These are phyloP conservation scores for Colletes collaris DNA, from an alignment of 2,888 invertebrate genomes.

Conservation along the genomic window DNA sequence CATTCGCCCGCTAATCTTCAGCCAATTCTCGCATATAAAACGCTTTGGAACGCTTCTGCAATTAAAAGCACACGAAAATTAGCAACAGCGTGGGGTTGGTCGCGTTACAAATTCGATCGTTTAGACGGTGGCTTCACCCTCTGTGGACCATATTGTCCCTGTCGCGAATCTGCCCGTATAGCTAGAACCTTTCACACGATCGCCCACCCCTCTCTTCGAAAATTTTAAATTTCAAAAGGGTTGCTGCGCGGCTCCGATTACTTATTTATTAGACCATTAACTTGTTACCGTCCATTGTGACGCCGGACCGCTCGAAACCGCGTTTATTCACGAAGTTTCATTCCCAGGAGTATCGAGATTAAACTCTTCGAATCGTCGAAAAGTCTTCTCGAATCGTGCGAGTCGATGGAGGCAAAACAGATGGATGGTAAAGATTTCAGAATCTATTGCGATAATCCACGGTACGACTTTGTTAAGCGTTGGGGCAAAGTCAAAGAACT, in stretches of 20 bases:
- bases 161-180: constrained; percentile 54
- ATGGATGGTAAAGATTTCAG: too few species aligned
- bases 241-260: constrained; percentile 73
- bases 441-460: too few species aligned
- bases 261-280: constrained; percentile 81
- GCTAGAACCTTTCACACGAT: constrained; percentile 68
- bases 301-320: constrained; percentile 18
- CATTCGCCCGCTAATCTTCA: background rate
- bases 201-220: constrained; percentile 48
- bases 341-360: constrained; percentile 15
- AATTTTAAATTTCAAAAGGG: constrained; percentile 78
- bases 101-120: constrained; percentile 51
- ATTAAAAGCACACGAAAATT: too few species aligned
- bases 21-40: too few species aligned
- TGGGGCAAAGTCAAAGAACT: too few species aligned
- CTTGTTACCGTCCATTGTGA: constrained; percentile 72
- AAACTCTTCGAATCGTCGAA: too few species aligned
- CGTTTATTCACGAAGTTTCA: constrained; percentile 1
- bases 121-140: constrained; percentile 22
- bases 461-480: too few species aligned
- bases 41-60: too few species aligned
- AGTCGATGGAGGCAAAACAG: too few species aligned
- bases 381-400: too few species aligned
- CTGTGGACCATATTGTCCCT: constrained; percentile 61
- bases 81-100: background rate